These are phyloP conservation scores for Bugula neritina DNA, from an alignment of 2,888 invertebrate genomes.

Conservation along the genomic window DNA sequence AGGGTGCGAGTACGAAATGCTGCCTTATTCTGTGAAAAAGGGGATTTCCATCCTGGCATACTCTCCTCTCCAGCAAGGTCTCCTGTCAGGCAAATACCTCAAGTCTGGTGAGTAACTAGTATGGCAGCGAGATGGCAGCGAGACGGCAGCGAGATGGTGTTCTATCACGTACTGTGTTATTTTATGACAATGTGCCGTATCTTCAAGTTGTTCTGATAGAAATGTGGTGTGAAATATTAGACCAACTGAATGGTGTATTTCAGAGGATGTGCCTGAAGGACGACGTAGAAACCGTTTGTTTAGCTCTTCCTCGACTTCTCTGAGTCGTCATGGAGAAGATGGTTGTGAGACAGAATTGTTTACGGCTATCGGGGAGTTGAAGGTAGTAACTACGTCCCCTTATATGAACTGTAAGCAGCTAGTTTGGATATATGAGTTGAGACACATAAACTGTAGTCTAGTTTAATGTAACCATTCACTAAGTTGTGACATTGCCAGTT, in stretches of 20 bases:
- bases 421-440: too few relatives aligned
- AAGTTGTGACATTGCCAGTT: too few relatives aligned
- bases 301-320: constrained; percentile 37
- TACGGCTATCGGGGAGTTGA: constrained; percentile 35
- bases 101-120: constrained; percentile 32
- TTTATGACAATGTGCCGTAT: too few relatives aligned
- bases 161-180: too few relatives aligned
- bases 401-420: too few relatives aligned
- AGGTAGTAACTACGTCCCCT: background rate
- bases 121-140: too few relatives aligned
- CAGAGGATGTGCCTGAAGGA: constrained; percentile 43
- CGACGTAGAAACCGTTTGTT: constrained; percentile 43
- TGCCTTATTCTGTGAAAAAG: constrained; percentile 39
- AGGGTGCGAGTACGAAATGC: constrained; percentile 41
- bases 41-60: constrained; percentile 43
- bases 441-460: too few relatives aligned
- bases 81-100: constrained; percentile 42
- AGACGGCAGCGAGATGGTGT: too few relatives aligned
- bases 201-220: too few relatives aligned
- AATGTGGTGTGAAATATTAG: too few relatives aligned
- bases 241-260: too few relatives aligned
- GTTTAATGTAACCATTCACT: too few relatives aligned
- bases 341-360: constrained; percentile 47
- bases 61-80: constrained; percentile 49
- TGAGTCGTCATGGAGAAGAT: constrained; percentile 42